Evolutionary conservation across 2,888 invertebrate genomes (phyloP).

Genomic region (Drosophila aldrichi): DNA sequence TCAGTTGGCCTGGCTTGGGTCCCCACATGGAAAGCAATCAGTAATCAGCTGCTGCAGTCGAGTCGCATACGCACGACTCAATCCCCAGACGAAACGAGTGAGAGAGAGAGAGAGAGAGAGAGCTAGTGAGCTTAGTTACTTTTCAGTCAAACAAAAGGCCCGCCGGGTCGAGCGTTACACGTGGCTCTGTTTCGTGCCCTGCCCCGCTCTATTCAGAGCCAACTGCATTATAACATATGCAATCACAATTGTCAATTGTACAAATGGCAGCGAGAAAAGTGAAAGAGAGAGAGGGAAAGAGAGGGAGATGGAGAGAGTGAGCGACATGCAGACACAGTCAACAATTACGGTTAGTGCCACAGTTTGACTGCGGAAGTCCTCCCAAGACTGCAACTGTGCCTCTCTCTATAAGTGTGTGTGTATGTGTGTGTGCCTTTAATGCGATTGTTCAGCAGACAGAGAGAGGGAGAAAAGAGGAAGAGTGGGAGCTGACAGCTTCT

Average conservation of each 20-base stretch:
- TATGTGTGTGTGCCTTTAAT: conserved; percentile 37
- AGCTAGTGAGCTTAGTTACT: conserved; percentile 11
- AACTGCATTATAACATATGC: conserved; percentile 74
- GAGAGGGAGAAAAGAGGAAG: conserved; percentile 7
- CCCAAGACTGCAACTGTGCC: conserved; percentile 5
- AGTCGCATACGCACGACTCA: conserved; percentile 21
- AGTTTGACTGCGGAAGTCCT: conserved; percentile 65
- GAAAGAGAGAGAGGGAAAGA: not conserved
- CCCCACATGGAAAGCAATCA: conserved; percentile 51
- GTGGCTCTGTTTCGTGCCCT: too few species aligned
- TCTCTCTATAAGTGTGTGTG: not conserved
- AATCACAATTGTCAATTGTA: conserved; percentile 78
- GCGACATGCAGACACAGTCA: conserved; percentile 59
- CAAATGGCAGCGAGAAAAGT: conserved; percentile 65
- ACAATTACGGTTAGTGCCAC: conserved; percentile 77
- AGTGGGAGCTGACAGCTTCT: conserved; percentile 6
- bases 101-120: not conserved
- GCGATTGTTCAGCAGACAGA: conserved; percentile 45
- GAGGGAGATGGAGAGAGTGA: conserved; percentile 3
- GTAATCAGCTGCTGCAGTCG: conserved; percentile 62
- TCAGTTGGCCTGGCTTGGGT: not conserved
- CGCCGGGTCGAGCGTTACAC: conserved; percentile 17
- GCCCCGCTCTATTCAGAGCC: conserved; percentile 21
- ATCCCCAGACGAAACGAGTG: conserved; percentile 23
- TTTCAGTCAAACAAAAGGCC: conserved; percentile 34